Base-by-base conservation (phyloP, 2,113 vertebrate genomes). In the Alethe diademata region DNA sequence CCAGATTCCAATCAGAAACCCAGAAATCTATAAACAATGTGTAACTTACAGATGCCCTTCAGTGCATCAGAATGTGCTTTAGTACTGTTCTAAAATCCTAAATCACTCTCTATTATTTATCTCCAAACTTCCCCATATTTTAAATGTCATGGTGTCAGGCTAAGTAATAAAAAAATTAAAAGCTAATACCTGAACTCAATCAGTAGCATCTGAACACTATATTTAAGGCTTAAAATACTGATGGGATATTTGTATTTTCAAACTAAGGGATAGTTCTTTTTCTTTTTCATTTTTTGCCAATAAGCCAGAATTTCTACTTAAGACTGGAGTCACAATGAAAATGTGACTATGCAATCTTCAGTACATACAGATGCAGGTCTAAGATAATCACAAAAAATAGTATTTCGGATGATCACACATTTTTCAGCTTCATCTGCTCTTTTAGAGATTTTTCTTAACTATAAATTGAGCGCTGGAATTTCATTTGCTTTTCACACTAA, bases 1-100 rank as follows among this genome's bases (percentile, higher is more conserved):
- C 93, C 66, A 91, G 90, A 94, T 96, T 97, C 94, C 96, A 97
- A 97, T 97, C 94, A 97, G 93, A 98, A 98, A 97, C 93, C 73
- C 92, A 97, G 95, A 97, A 97, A 98, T 96, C 95, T 96, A 95
- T 97, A 98, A 98, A 97, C 97, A 97, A 96, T 80, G 61, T 96
- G 88, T 95, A 98, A 97, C 93, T 98, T 97, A 97, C 93, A 97
- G 95, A 97, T 96, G 94, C 80, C 97, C 96, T 98, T 97, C 96
- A 96, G 90, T 97, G 95, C 91, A 97, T 96, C 89, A 93, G 82
- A 97, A 96, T 2, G 3, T 31, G 69, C 97, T 95, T 97, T 97
- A 97, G 86, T 94, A 96, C 22, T 61, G 96, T 96, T 97, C 95
- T 97, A 96, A 98, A 98, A 95, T 95, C 95, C 97, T 97, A 95